Evolutionary conservation across 2,797 vertebrate species (phyloP), one percentile per base, ranked within the genome.

Genomic region (Corythornis leucogaster): DNA sequence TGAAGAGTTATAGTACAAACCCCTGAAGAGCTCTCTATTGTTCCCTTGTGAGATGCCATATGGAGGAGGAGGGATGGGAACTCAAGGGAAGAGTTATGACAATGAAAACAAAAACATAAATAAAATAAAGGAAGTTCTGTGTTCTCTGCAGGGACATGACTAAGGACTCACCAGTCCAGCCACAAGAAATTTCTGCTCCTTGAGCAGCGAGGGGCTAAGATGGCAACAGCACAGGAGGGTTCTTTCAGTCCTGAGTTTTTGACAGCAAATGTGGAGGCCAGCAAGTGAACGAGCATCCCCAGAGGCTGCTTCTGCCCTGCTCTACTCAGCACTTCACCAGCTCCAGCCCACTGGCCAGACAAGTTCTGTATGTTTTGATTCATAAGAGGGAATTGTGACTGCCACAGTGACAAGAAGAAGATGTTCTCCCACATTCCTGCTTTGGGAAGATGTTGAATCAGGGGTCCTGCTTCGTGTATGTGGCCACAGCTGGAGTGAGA

Each of bases 61-160:
- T 95, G 95, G 95, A 95, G 93, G 75, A 92, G 94, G 94, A 95
- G 94, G 95, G 92, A 59, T 95, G 92, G 93, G 89, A 95, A 94
- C 93, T 93, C 76, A n/a, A 90, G 90, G 87, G 79, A 92, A 94
- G 94, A 89, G 90, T 94, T 94, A 87, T 95, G 93, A 95, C 94
- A 94, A 95, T 95, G 94, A 96, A 94, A 96, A 95, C 94, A 95
- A 94, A 93, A 95, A 94, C 92, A 95, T 95, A 94, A 96, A 94
- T 94, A 95, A 96, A 93, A 95, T 84, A 62, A 90, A 96, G 94
- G 93, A 95, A 96, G 93, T 94, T 83, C 89, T 92, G 89, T 93
- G 90, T 93, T 95, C 95, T 95, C 84, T 77, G 90, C 2, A 0
- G 94, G 94, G 90, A 92, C 89, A 2, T 40, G 86, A 76, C 92